phyloP scores from a whole-genome alignment of 2,113 vertebrate species.

The Eulemur macaco region DNA sequence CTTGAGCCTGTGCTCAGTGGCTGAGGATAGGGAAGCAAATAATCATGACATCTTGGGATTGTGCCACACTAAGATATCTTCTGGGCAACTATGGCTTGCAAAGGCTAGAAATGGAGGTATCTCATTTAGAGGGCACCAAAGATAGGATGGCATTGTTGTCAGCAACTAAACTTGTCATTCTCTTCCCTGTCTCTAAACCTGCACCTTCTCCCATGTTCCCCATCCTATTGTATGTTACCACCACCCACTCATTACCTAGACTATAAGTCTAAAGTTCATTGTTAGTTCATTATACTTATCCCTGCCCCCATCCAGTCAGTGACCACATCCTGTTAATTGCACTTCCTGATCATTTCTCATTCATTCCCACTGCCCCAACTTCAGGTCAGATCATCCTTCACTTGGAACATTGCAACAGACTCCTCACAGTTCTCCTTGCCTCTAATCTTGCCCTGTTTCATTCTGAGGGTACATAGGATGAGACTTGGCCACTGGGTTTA shows the following conservation, averaged over 20 bases:
- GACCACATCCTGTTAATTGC: background rate
- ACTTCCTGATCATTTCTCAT: constrained; percentile 11
- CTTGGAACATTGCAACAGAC: background rate
- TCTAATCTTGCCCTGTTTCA: background rate
- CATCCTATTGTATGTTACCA: background rate
- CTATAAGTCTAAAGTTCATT: background rate
- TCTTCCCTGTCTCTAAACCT: background rate
- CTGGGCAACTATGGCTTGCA: background rate
- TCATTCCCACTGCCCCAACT: background rate
- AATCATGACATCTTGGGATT: background rate
- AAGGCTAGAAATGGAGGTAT: background rate
- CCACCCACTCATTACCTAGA: background rate
- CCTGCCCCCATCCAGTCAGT: background rate
- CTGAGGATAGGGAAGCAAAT: background rate
- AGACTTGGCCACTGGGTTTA: background rate
- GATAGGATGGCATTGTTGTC: background rate
- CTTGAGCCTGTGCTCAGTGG: background rate
- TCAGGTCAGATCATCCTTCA: background rate
- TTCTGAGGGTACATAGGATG: background rate
- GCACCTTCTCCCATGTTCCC: background rate
- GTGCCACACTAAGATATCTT: background rate
- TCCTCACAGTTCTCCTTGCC: background rate
- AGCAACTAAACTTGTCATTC: background rate
- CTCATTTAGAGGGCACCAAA: background rate
- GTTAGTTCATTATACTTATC: background rate